Evolutionary conservation across 2,888 invertebrate species (phyloP).

Genomic region (Eurytoma adleriae): DNA sequence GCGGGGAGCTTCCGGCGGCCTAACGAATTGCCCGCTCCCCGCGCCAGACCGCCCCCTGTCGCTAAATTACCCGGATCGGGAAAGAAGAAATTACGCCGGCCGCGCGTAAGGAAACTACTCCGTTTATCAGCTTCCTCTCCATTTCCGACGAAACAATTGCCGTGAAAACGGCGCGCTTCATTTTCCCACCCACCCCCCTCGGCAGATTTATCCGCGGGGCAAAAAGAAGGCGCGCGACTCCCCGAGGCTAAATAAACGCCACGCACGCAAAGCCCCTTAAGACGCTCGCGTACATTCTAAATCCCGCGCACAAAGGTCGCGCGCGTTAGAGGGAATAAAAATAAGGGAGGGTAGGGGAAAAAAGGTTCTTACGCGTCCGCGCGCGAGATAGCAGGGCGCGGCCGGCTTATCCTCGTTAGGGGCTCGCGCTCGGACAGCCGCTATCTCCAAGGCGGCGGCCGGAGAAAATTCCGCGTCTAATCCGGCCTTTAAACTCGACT

Average conservation of each 20-base stretch:
- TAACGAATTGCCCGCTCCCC: conserved; percentile 26
- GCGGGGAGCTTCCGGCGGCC: not conserved
- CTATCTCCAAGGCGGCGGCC: conserved; percentile 12
- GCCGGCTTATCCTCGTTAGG: conserved; percentile 49
- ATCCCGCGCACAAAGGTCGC: no score
- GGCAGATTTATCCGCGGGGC: conserved; percentile 20
- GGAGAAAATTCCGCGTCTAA: conserved; percentile 50
- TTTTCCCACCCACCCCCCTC: not conserved
- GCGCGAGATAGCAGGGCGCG: not conserved
- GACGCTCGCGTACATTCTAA: no score
- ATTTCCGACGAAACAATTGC: conserved; percentile 39
- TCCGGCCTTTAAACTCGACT: conserved; percentile 60
- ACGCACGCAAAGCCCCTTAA: no score
- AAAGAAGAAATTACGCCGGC: conserved; percentile 26
- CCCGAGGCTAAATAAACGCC: not conserved
- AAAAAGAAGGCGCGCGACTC: conserved; percentile 7
- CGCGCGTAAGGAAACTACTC: conserved; percentile 34
- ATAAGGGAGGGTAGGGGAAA: no score
- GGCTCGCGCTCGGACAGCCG: conserved; percentile 1
- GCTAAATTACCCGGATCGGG: conserved; percentile 48
- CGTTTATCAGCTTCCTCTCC: not conserved
- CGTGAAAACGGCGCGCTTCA: conserved; percentile 14
- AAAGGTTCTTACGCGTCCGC: no score
- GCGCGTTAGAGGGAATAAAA: no score
- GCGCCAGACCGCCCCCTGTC: conserved; percentile 14